Evolutionary conservation across 2,797 vertebrate species (phyloP), one percentile per base, ranked within the genome.

Genomic region (Galagoides demidoff): DNA sequence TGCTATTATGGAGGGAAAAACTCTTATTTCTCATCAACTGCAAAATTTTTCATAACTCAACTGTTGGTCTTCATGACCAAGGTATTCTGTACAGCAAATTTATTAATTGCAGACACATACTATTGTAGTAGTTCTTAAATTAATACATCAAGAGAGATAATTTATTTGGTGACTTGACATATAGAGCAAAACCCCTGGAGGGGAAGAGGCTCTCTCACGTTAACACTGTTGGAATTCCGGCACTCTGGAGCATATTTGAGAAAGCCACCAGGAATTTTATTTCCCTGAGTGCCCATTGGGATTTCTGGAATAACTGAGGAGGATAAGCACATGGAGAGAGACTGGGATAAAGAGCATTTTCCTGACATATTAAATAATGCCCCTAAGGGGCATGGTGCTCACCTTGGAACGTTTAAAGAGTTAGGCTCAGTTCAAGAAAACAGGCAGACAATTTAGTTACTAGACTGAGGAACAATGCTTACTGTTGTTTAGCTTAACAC

Each of bases 191-290:
- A 63, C 12, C 5, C 57, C 61, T 81, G 55, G 49, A 89, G 39
- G 20, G 34, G 27, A 89, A 83, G 34, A 57, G 19, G 8, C 31
- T 94, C 43, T 39, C 86, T 89, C 93, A 55, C 63, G 25, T 45
- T 91, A 82, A 64, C 1, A 31, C 8, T 90, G 9, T 45, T 90
- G 52, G 70, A 95, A 86, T 78, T 68, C 27, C 86, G 70, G 68
- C 57, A 89, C 20, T 20, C 61, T n/a, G 31, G 68, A 64, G 29
- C 29, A 74, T 49, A 11, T 78, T 85, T 89, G 27, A 43, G 55
- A 95, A 95, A 91, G 64, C 20, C 49, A 43, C 2, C 43, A 45
- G 87, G 25, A 74, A 3, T 78, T 92, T 91, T 85, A 63, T 89
- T 93, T 91, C 74, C 68, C 70, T 55, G 10, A 88, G 11, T 77